Evolutionary conservation across 2,113 vertebrate genomes (phyloP).

Genomic region (Halichoeres trimaculatus): DNA sequence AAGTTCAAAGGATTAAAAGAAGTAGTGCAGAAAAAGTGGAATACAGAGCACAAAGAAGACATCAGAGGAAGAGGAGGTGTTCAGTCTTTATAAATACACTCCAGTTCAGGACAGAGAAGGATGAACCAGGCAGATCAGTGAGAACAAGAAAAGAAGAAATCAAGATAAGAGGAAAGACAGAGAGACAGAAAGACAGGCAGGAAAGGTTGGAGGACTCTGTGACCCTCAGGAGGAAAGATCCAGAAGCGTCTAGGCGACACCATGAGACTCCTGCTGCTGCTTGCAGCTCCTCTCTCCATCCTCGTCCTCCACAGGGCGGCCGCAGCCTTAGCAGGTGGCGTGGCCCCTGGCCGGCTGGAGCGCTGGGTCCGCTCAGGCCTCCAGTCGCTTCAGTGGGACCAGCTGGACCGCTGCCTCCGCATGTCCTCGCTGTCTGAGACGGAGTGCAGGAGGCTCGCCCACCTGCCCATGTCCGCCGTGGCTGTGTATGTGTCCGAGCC

Average conservation of each 20-base stretch:
- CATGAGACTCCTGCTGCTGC: slow-evolving; percentile 45
- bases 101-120: not conserved
- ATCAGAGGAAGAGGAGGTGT: not conserved
- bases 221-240: not conserved
- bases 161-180: not conserved
- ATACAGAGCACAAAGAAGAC: not conserved
- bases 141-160: not conserved
- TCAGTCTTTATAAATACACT: not conserved
- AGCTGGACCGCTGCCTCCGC: slow-evolving; percentile 80
- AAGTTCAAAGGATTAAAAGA: not conserved
- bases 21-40: not conserved
- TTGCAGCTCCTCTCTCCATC: slow-evolving; percentile 48
- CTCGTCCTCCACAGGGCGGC: slow-evolving; percentile 47
- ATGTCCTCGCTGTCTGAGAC: slow-evolving; percentile 73
- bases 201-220: not conserved
- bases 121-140: slow-evolving; percentile 7
- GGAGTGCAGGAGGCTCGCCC: slow-evolving; percentile 76
- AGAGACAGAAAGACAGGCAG: not conserved
- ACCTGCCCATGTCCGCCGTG: slow-evolving; percentile 76
- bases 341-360: slow-evolving; percentile 72
- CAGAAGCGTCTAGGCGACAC: not conserved
- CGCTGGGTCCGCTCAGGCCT: slow-evolving; percentile 83
- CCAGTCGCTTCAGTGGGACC: slow-evolving; percentile 81
- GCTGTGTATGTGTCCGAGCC: slow-evolving; percentile 80
- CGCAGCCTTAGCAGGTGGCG: not conserved